Evolutionary conservation across 1,140 invertebrate species (phyloP), one percentile per base, ranked within the genome.

Genomic region (Eciton burchellii): DNA sequence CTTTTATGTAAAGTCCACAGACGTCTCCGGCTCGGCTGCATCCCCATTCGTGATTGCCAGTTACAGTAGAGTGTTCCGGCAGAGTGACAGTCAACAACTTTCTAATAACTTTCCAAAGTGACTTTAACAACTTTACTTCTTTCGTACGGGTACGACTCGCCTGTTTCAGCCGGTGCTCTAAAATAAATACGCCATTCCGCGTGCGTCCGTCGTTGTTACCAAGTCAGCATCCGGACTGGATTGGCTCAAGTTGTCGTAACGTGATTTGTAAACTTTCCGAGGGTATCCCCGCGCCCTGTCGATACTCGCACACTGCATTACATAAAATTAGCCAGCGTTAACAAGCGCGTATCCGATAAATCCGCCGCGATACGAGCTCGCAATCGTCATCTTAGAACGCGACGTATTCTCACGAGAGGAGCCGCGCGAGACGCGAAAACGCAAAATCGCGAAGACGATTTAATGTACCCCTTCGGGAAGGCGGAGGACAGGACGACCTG

Each of bases 71-170:
- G n/a, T 54, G 8, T 68, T 14, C 11, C 57, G 3, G 6, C 2
- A 35, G 35, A 29, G 47, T 29, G 62, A 68, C 62, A 77, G 49
- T 43, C 35, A 35, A 35, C 35, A 35, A 35, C 35, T 35, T 35
- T 52, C 62, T 68, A 77, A 77, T 2, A 56, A 77, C 47, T 77
- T 77, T 56, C 29, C 21, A 29, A 56, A n/a, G 35, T 43, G 62
- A 77, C 35, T 77, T 68, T 77, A 77, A 77, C 35, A 68, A 26
- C 5, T n/a, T 74, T 35, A 21, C 12, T 77, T 77, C 60, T 68
- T 68, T 12, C 5, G 12, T 8, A 41, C 24, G 41, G 19, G 11
- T 56, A 66, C 1, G 11, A 4, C 3, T 54, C 21, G 21, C 21
- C 66, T 26, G 16, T 66, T 77, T 68, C 35, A 62, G 43, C 54